These are phyloP conservation scores for Ibycter americanus DNA, from an alignment of 2,797 vertebrate genomes.

Conservation along the genomic window DNA sequence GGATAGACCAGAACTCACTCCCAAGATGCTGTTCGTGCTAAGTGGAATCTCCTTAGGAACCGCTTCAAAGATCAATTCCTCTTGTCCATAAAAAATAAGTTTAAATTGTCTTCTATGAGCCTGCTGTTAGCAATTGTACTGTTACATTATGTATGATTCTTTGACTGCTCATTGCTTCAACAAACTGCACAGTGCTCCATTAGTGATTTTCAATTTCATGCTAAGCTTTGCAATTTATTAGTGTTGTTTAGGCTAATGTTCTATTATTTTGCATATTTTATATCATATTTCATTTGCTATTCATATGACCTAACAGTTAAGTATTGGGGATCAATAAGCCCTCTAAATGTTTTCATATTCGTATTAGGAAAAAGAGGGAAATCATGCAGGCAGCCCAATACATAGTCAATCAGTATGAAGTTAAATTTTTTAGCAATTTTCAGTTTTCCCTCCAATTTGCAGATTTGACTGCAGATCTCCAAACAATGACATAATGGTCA, in stretches of 20 bases:
- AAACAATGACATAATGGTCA: not conserved
- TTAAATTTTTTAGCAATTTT: not conserved
- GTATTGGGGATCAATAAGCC: constrained; percentile 71
- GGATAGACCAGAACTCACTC: constrained; percentile 56
- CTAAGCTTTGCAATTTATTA: constrained; percentile 83
- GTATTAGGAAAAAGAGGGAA: not conserved
- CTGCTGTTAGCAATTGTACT: constrained; percentile 72
- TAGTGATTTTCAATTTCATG: constrained; percentile 80
- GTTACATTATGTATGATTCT: constrained; percentile 79
- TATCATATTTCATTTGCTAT: constrained; percentile 69
- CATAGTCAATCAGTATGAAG: not conserved
- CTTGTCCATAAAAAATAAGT: constrained; percentile 73
- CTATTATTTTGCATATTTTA: constrained; percentile 83
- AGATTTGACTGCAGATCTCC: not conserved
- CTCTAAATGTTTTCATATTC: constrained; percentile 50
- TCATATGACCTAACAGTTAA: constrained; percentile 63
- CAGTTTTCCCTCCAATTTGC: not conserved
- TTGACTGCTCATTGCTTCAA: constrained; percentile 69
- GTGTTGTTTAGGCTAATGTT: constrained; percentile 76
- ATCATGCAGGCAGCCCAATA: not conserved
- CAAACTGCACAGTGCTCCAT: constrained; percentile 69
- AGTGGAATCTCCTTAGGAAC: constrained; percentile 73
- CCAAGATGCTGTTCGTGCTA: constrained; percentile 72
- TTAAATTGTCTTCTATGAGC: constrained; percentile 67
- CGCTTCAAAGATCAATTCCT: constrained; percentile 74